Percentiles rank a stretch among this genome's conserved stretches.
Conservation (phyloP, 2,797 vertebrate genomes). For the Notamacropus eugenii region DNA sequence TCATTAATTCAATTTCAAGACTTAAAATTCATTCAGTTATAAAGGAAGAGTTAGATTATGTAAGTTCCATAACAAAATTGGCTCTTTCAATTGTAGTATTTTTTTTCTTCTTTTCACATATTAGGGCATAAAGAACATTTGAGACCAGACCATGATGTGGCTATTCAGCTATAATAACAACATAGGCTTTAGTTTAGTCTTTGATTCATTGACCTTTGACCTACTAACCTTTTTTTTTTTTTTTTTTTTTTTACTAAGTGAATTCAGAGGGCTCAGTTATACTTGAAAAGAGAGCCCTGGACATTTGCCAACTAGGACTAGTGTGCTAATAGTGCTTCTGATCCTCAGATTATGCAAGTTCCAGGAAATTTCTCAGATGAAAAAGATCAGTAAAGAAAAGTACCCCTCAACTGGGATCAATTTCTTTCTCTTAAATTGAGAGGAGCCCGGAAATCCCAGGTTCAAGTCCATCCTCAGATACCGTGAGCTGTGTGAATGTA, state of each 20-base stretch:
- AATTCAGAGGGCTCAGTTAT: slow-evolving; percentile 11
- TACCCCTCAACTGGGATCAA: background rate
- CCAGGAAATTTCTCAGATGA: background rate
- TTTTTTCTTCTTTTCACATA: slow-evolving; percentile 33
- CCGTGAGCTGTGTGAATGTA: background rate
- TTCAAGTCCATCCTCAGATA: background rate
- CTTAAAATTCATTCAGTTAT: slow-evolving; percentile 28
- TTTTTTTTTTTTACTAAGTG: slow-evolving; percentile 15
- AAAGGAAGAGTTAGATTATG: background rate
- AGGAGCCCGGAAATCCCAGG: background rate
- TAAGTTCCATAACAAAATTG: background rate
- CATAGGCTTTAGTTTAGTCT: slow-evolving; percentile 35
- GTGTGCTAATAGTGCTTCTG: background rate
- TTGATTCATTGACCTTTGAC: slow-evolving; percentile 33
- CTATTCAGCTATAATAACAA: slow-evolving; percentile 14
- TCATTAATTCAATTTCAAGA: background rate
- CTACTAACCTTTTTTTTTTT: slow-evolving; percentile 50
- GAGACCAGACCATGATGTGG: slow-evolving; percentile 6
- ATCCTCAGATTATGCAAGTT: background rate
- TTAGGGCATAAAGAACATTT: slow-evolving; percentile 34
- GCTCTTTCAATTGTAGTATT: slow-evolving; percentile 33
- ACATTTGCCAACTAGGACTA: background rate
- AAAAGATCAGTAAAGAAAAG: background rate
- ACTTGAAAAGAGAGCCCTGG: slow-evolving; percentile 50
- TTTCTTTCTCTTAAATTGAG: background rate